Percentiles rank a stretch among this genome's conserved stretches.
Evolutionary conservation across 2,797 vertebrate genomes (phyloP).

Genomic region (Hafferia zeledoni): DNA sequence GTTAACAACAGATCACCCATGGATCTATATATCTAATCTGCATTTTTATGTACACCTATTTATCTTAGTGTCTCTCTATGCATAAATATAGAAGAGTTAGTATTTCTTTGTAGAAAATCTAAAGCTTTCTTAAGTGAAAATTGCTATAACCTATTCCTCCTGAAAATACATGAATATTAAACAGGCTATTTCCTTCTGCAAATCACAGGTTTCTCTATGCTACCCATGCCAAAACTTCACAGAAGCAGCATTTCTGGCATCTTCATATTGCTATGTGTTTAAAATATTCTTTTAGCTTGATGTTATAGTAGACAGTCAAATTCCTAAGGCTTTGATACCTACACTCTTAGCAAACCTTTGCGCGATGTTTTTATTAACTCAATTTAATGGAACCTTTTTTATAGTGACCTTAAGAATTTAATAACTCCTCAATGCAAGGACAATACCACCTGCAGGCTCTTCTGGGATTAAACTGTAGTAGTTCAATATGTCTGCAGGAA

Average conservation of each 20-base stretch:
- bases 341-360: slow-evolving; percentile 79
- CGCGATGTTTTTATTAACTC: slow-evolving; percentile 86
- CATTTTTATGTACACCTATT: slow-evolving; percentile 36
- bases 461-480: slow-evolving; percentile 73
- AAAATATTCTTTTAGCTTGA: slow-evolving; percentile 71
- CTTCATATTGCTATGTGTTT: slow-evolving; percentile 38
- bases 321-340: slow-evolving; percentile 77
- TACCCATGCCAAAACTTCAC: background rate
- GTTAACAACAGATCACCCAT: background rate
- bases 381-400: slow-evolving; percentile 83
- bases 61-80: background rate
- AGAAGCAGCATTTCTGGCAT: slow-evolving; percentile 16
- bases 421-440: slow-evolving; percentile 83
- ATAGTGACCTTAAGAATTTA: slow-evolving; percentile 86
- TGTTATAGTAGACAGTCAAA: slow-evolving; percentile 67
- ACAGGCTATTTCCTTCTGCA: background rate
- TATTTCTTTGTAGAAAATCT: background rate
- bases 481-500: slow-evolving; percentile 78
- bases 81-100: background rate
- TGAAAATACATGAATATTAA: background rate
- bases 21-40: slow-evolving; percentile 31
- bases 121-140: background rate
- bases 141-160: background rate
- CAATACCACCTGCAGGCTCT: slow-evolving; percentile 81
- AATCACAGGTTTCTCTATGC: background rate